phyloP scores from a whole-genome alignment of 1,140 invertebrate species.

The Asobara japonica region DNA sequence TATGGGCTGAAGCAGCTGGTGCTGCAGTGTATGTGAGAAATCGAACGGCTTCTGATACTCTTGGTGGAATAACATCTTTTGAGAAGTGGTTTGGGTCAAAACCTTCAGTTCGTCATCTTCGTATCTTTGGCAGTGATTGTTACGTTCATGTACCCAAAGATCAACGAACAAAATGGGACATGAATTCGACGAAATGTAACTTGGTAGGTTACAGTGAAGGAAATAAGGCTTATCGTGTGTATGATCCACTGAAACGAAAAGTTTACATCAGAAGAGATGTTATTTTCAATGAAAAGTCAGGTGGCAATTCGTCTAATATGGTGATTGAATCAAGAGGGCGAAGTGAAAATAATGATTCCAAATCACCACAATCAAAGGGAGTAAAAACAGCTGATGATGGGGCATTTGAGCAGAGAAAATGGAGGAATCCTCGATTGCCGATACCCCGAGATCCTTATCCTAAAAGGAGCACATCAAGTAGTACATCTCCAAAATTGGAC shows the following conservation, averaged over 20 bases:
- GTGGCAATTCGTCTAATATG: no score
- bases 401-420: conserved; percentile 33
- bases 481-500: no score
- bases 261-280: conserved; percentile 17
- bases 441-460: no score
- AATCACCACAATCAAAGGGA: background rate
- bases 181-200: conserved; percentile 2
- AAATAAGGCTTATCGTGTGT: no score
- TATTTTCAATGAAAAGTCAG: conserved; percentile 17
- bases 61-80: conserved; percentile 5
- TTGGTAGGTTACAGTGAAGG: conserved; percentile 28
- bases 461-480: no score
- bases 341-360: background rate
- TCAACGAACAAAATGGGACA: conserved; percentile 25
- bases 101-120: conserved; percentile 47
- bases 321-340: background rate
- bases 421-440: no score
- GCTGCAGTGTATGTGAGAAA: conserved; percentile 28
- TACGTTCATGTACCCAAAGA: conserved; percentile 35
- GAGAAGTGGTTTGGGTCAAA: conserved; percentile 31
- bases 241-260: background rate
- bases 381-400: conserved; percentile 22
- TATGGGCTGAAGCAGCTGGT: conserved; percentile 41
- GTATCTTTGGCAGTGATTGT: no score
- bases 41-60: conserved; percentile 2